Evolutionary conservation across 2,888 invertebrate species (phyloP), one percentile per base, ranked within the genome.

Genomic region (Hecatera dysodea): DNA sequence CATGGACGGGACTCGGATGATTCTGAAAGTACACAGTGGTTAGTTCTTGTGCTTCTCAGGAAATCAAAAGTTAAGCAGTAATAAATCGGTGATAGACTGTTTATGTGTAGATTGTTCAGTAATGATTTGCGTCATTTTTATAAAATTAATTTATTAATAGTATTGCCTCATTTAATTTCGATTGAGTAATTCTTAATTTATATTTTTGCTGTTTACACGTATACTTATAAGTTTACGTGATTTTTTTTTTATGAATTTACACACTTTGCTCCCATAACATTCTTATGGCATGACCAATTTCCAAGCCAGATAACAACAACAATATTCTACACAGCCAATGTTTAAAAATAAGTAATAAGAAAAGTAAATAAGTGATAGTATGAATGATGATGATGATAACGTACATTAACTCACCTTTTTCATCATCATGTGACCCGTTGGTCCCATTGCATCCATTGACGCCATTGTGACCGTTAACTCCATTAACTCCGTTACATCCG

Each of bases 401-500:
- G 80, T 69, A 75, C 72, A 73, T 75, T 68, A 69, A 73, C 87
- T 81, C 55, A 94, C 94, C 94, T 90, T 90, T 91, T 68, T 92
- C 90, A 60, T 90, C 92, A 57, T 93, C 94, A 78, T 93, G 93
- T 71, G 92, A 86, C 55, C 92, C 93, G 70, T 92, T 93, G 12
- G 87, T 89, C 55, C 89, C 88, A 72, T 87, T 90, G 71, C 86
- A 83, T 22, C 88, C 91, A 70, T 86, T 89, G 60, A 84, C 80
- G n/a, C 87, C 87, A 64, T 86, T 90, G 80, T 86, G 86, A 46
- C 89, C 89, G 68, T 90, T 88, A 67, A 82, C 76, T 2, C 88
- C 90, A 57, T 86, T 87, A 36, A 81, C 76, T n/a, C 90, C 90
- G 55, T 89, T 91, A 65, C 84, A 81, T 5, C 86, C 90, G 68